Conservation (phyloP, 2,888 invertebrate species). For the Parnassius glacialis region DNA sequence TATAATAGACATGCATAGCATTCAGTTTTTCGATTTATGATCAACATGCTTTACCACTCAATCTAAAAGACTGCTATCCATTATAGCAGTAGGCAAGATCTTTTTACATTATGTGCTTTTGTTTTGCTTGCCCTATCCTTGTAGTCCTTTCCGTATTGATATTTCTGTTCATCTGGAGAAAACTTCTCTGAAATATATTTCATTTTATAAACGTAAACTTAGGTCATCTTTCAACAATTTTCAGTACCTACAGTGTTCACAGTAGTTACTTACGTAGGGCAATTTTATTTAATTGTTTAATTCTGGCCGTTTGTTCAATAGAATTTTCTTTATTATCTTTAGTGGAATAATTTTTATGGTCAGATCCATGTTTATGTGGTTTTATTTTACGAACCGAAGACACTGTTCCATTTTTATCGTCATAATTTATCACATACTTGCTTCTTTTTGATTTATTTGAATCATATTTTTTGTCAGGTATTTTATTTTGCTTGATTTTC, state of each 20-base stretch:
- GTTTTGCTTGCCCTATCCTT: slow-evolving; percentile 58
- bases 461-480: slow-evolving; percentile 31
- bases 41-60: slow-evolving; percentile 33
- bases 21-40: neutral
- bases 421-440: slow-evolving; percentile 73
- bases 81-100: slow-evolving; percentile 71
- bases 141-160: slow-evolving; percentile 54
- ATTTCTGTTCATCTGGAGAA: slow-evolving; percentile 36
- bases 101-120: slow-evolving; percentile 51
- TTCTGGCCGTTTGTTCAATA: slow-evolving; percentile 50
- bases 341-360: slow-evolving; percentile 51
- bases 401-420: slow-evolving; percentile 73
- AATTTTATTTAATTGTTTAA: slow-evolving; percentile 57
- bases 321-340: slow-evolving; percentile 54
- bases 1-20: neutral
- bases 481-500: slow-evolving; percentile 31
- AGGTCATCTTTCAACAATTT: slow-evolving; percentile 36
- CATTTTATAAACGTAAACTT: slow-evolving; percentile 51
- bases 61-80: slow-evolving; percentile 29
- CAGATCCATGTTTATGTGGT: slow-evolving; percentile 48
- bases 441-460: slow-evolving; percentile 49
- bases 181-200: slow-evolving; percentile 74
- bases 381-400: slow-evolving; percentile 69
- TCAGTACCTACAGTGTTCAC: slow-evolving; percentile 51
- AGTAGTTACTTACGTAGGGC: slow-evolving; percentile 73